Evolutionary conservation across 1,140 invertebrate genomes (phyloP), one percentile per base, ranked within the genome.

Genomic region (Ridgeia piscesae): DNA sequence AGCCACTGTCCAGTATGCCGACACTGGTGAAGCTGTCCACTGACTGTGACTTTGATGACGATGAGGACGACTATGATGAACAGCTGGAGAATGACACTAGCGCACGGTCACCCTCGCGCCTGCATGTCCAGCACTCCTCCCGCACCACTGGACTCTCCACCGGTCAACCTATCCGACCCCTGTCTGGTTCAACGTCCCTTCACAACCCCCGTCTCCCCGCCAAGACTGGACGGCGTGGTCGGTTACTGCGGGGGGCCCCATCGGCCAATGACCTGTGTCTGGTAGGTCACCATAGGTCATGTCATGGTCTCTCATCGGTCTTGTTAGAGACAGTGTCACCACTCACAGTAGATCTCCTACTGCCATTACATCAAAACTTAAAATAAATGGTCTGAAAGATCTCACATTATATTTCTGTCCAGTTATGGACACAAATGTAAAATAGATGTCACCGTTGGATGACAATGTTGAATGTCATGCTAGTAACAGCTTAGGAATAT

Each of bases 1-100:
- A 95, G 95, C 95, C 95, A 50, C 92, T 95, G 34, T 92, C 93
- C 77, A 95, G 95, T 92, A 95, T 95, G 95, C 95, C 95, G 92
- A 93, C 94, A 21, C 94, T 93, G 89, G 92, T 94, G 9, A 93
- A 93, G 9, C 91, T 92, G 48, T 89, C 93, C 35, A 91, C 2
- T 91, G 33, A 91, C 42, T 9, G 92, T 34, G 89, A 35, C n/a
- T 35, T 89, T 4, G 92, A 92, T n/a, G 92, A 94, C 33, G 93
- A 94, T 35, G 94, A 95, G 4, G 94, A 94, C 31, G 93, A 94
- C 6, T 93, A 94, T 50, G 94, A 94, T 14, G 94, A 94, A 27
- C 93, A 94, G 33, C 91, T 89, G 35, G 92, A 93, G 27, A 94
- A 94, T 33, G 93, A 94, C n/a, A 94, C 93, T 92, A 94, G 94